Conservation (phyloP, 2,113 vertebrate genomes). For the Carassius auratus region DNA sequence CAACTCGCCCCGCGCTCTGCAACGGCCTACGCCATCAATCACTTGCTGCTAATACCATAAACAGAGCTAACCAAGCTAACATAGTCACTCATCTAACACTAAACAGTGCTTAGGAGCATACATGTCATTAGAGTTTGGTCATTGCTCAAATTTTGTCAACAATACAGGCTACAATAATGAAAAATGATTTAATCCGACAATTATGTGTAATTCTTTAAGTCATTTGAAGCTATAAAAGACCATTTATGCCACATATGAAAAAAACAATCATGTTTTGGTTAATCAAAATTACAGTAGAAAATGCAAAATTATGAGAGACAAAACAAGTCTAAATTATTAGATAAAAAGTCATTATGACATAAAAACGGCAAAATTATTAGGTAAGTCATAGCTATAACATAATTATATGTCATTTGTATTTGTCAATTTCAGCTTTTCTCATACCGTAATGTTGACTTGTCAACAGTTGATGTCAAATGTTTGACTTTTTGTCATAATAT, state of each 20-base stretch:
- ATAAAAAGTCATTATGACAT: background rate
- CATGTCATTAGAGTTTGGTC: background rate
- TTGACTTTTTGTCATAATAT: background rate
- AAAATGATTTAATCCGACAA: background rate
- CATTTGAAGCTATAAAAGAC: background rate
- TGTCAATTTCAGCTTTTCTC: too few species aligned
- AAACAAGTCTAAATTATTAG: too few species aligned
- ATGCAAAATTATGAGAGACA: background rate
- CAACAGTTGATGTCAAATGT: background rate
- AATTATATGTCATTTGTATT: too few species aligned
- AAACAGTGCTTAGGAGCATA: background rate
- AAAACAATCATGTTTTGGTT: background rate
- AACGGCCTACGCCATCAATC: constrained; percentile 76
- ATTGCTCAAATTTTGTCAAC: background rate
- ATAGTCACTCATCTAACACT: background rate
- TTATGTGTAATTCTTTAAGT: background rate
- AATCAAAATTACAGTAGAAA: too few species aligned
- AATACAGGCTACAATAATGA: background rate
- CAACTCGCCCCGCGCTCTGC: constrained; percentile 71
- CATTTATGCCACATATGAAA: background rate
- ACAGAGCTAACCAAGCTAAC: constrained; percentile 33
- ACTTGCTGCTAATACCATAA: constrained; percentile 54
- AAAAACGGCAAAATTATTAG: background rate
- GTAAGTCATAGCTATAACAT: too few species aligned
- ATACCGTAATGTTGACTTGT: too few species aligned